phyloP scores from a whole-genome alignment of 2,113 vertebrate genomes.

The Bolborhynchus lineola region DNA sequence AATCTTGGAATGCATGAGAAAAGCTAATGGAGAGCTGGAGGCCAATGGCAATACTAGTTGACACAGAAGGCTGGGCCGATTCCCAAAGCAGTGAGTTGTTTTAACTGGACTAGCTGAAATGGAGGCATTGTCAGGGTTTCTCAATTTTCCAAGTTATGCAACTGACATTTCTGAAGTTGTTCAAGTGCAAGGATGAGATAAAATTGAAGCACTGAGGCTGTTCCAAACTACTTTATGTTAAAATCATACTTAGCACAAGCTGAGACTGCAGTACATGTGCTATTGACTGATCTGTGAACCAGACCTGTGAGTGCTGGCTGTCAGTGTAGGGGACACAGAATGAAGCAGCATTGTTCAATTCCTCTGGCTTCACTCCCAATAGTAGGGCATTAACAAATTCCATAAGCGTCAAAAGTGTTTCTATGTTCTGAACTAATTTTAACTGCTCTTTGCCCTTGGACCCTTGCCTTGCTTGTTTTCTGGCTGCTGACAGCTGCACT shows the following conservation, averaged over 20 bases:
- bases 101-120: neutral
- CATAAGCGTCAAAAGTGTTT: neutral
- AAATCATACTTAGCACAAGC: neutral
- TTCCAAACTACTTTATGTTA: neutral
- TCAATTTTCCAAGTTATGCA: neutral
- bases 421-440: neutral
- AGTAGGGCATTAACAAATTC: neutral
- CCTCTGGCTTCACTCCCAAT: neutral
- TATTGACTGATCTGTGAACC: neutral
- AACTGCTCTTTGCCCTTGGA: neutral
- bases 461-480: neutral
- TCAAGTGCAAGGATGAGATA: neutral
- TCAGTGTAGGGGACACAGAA: neutral
- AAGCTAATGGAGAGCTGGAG: neutral
- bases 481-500: neutral
- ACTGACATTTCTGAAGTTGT: neutral
- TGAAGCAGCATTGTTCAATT: neutral
- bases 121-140: neutral
- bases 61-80: neutral
- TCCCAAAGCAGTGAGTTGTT: neutral
- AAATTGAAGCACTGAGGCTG: neutral
- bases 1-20: slow-evolving; percentile 33
- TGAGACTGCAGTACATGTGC: neutral
- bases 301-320: neutral
- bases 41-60: neutral